Conservation (phyloP, 2,113 vertebrate species). For the Chloropsis hardwickii region DNA sequence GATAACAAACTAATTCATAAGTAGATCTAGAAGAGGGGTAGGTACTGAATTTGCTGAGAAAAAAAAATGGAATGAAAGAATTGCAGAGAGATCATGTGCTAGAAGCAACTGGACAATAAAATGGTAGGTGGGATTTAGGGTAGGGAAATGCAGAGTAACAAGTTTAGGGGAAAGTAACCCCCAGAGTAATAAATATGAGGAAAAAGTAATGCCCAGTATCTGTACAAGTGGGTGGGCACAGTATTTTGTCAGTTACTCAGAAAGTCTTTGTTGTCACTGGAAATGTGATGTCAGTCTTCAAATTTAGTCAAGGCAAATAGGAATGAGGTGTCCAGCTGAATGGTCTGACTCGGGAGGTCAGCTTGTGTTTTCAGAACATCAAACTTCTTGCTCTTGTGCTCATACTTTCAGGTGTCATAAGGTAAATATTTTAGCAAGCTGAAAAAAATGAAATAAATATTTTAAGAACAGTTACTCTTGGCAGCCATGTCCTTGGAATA, state of each 20-base stretch:
- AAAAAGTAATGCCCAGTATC: accelerated
- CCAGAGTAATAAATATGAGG: background rate
- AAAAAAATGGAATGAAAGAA: background rate
- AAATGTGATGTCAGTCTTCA: background rate
- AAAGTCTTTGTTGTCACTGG: background rate
- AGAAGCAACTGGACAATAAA: background rate
- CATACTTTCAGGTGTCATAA: background rate
- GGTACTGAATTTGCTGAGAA: background rate
- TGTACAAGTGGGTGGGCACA: background rate
- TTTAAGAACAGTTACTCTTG: background rate
- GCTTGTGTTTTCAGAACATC: background rate
- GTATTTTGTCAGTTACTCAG: background rate
- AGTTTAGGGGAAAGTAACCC: background rate
- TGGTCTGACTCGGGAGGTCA: background rate
- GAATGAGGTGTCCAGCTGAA: background rate
- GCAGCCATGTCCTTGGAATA: background rate
- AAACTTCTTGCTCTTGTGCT: background rate
- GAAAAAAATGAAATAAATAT: background rate
- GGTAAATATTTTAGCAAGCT: background rate
- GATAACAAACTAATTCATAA: background rate
- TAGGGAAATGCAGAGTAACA: background rate
- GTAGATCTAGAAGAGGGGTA: background rate
- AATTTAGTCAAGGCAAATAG: background rate
- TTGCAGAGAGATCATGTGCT: background rate
- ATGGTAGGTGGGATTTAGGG: background rate